Conservation (phyloP, 2,797 vertebrate species). For the Pangasius djambal region DNA sequence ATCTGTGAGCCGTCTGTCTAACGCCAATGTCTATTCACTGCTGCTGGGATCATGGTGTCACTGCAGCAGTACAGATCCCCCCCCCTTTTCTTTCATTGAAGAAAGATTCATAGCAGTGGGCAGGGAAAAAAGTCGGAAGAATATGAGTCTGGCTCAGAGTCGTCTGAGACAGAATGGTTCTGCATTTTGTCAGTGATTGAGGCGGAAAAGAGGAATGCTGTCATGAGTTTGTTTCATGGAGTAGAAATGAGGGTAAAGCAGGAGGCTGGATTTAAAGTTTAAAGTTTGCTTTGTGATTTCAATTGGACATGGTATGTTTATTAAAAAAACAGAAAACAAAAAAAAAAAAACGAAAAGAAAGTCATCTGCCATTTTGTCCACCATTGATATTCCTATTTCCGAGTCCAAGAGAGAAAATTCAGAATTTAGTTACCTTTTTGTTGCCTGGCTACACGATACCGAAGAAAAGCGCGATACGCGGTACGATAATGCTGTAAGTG, state of each 20-base stretch:
- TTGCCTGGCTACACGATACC: not conserved
- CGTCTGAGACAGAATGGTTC: not conserved
- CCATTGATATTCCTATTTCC: not conserved
- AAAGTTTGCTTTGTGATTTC: not conserved
- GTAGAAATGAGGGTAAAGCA: not conserved
- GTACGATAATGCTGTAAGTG: no score
- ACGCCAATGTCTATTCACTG: constrained; percentile 61
- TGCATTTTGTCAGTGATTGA: constrained; percentile 8
- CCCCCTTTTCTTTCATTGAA: constrained; percentile 33
- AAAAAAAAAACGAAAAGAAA: not conserved
- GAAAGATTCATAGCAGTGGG: constrained; percentile 53
- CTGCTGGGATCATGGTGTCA: constrained; percentile 68
- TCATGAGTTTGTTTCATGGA: not conserved
- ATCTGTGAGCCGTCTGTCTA: constrained; percentile 68
- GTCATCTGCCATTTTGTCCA: not conserved
- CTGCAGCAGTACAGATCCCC: not conserved
- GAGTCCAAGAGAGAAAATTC: not conserved
- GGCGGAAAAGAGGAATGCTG: not conserved
- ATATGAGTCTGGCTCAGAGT: constrained; percentile 12
- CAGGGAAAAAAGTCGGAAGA: constrained; percentile 32
- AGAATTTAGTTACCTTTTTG: not conserved
- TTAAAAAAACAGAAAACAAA: no score
- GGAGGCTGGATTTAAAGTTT: not conserved
- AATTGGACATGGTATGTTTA: not conserved
- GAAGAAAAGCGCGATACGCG: no score